Base-by-base conservation (phyloP, 2,888 invertebrate genomes). In the Philonicus albiceps region DNA sequence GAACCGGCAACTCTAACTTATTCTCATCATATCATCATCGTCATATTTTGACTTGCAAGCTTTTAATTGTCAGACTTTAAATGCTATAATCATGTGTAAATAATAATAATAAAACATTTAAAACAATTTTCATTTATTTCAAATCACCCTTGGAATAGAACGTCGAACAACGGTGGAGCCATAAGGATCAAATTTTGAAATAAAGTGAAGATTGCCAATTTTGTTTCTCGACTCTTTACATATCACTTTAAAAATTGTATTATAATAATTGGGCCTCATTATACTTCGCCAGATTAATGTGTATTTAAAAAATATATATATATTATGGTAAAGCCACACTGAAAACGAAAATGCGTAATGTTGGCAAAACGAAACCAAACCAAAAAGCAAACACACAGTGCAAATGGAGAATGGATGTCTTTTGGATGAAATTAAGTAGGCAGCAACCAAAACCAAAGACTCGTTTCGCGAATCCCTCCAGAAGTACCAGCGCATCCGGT, bases 321-420 rank as follows among this genome's bases (percentile, higher is more conserved):
- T 6, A 22, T 34, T 22, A 43, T 37, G 19, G n/a, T 11, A 76
- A 76, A 34, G 76, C 76, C 64, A 64, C 64, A 37, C 40, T 37
- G 37, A 76, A 76, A 76, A 76, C n/a, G 5, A 75, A 73, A 74
- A 64, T 27, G 64, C 8, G 7, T 11, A 64, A 55, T 22, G 19
- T 31, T 43, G 22, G 34, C 74, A 40, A 73, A 84, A 86, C 40
- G 53, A 74, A 83, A 81, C 27, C 72, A 80, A 64, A 64, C 64
- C 64, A 37, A 80, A 80, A 53, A 76, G 37, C 34, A 49, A 80
- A 80, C 80, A 80, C 53, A 53, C 53, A 76, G 40, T 76, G 76
- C 76, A 76, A 74, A 37, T 76, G 40, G 8, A 30, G 34, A 34
- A 40, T 43, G 43, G 16, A 53, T 27, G 76, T 19, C 16, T 78